Evolutionary conservation across 2,113 vertebrate species (phyloP).

Genomic region (Cnemophilus loriae): DNA sequence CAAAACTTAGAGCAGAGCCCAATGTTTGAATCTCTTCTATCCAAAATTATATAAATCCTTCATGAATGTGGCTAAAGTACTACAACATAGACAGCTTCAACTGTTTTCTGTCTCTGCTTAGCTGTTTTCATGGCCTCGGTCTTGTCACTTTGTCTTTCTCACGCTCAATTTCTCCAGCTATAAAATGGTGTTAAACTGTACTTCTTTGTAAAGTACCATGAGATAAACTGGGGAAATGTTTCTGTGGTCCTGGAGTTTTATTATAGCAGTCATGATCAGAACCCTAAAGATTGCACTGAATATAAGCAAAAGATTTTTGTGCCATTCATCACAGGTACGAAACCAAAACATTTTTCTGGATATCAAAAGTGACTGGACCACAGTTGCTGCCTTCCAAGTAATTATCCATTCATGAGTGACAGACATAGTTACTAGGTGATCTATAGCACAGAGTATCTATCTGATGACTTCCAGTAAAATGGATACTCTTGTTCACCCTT

Average conservation of each 20-base stretch:
- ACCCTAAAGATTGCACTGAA: background rate
- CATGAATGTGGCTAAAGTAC: background rate
- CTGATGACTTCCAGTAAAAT: background rate
- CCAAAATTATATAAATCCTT: background rate
- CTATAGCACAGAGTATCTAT: background rate
- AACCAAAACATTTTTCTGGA: background rate
- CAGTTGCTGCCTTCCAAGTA: background rate
- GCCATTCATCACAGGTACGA: background rate
- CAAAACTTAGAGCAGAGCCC: background rate
- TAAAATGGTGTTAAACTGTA: background rate
- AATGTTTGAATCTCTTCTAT: background rate
- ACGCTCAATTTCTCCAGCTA: background rate
- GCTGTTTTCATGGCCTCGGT: background rate
- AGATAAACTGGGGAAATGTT: background rate
- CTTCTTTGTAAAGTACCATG: background rate
- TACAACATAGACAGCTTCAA: background rate
- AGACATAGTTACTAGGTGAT: background rate
- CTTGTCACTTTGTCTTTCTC: background rate
- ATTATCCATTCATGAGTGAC: background rate
- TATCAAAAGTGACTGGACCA: background rate
- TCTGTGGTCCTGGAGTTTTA: background rate
- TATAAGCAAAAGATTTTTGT: background rate
- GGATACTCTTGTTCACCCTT: background rate
- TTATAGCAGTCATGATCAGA: rapidly evolving
- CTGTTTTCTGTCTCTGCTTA: background rate